Percentiles rank a stretch among this genome's conserved stretches.
Conservation (phyloP, 2,888 invertebrate species). For the Penaeus monodon region DNA sequence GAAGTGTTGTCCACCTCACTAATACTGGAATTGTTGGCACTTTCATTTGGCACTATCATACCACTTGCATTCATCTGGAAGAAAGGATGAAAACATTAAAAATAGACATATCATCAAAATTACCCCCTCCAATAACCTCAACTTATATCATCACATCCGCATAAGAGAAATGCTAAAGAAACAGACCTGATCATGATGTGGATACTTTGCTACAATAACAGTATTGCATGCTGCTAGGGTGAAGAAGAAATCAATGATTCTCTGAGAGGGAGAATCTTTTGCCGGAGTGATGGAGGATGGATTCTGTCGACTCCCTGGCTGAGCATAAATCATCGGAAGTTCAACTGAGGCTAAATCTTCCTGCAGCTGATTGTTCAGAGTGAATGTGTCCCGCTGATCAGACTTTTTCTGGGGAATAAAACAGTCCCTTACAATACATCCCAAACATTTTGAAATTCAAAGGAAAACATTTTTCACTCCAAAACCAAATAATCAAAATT, state of each 20-base stretch:
- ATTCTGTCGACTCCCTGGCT: constrained; percentile 36
- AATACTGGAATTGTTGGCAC: constrained; percentile 60
- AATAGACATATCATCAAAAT: background rate
- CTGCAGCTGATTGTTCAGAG: constrained; percentile 73
- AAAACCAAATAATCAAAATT: too few relatives aligned
- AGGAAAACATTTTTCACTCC: too few relatives aligned
- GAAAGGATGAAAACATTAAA: constrained; percentile 20
- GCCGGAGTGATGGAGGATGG: background rate
- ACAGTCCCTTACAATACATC: too few relatives aligned
- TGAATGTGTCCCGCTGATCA: constrained; percentile 58
- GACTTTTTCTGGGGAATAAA: background rate
- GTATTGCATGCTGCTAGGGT: constrained; percentile 96
- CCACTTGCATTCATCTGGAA: constrained; percentile 74
- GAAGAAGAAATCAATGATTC: constrained; percentile 89
- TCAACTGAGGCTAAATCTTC: constrained; percentile 73
- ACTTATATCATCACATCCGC: too few relatives aligned
- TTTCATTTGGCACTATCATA: constrained; percentile 66
- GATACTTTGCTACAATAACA: constrained; percentile 91
- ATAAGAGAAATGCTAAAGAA: constrained; percentile 67
- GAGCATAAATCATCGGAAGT: constrained; percentile 65
- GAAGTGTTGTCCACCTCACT: constrained; percentile 65
- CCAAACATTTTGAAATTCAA: too few relatives aligned
- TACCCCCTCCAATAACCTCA: background rate
- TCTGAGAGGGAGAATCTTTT: constrained; percentile 75
- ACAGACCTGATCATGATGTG: constrained; percentile 80